phyloP scores from a whole-genome alignment of 2,113 vertebrate genomes.

The Carollia perspicillata region DNA sequence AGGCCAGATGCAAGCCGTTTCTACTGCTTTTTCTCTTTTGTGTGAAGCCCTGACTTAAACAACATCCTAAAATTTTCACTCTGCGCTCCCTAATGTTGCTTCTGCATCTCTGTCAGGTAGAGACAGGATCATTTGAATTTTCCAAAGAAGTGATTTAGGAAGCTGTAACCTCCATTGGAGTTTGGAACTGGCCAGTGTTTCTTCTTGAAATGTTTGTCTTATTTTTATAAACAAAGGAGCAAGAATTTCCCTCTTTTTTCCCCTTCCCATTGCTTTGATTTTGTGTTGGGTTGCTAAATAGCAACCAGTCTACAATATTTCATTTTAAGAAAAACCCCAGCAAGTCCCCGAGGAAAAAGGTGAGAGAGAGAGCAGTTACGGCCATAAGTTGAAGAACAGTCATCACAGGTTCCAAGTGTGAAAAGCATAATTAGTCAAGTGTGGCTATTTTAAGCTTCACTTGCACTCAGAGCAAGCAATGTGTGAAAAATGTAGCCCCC shows the following conservation, averaged over 20 bases:
- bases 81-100: background rate
- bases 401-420: constrained; percentile 48
- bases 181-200: constrained; percentile 33
- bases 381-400: background rate
- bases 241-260: background rate
- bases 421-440: background rate
- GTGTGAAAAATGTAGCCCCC: background rate
- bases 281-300: constrained; percentile 19
- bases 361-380: background rate
- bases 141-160: constrained; percentile 40
- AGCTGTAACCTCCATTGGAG: background rate
- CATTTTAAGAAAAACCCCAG: background rate
- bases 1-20: background rate
- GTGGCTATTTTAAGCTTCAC: background rate
- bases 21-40: background rate
- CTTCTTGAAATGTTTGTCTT: constrained; percentile 52
- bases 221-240: constrained; percentile 42
- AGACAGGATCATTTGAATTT: background rate
- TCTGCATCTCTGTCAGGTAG: background rate
- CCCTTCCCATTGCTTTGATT: background rate
- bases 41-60: background rate
- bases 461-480: background rate
- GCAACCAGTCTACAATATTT: background rate
- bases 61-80: background rate
- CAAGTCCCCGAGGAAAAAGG: background rate